Evolutionary conservation across 1,140 invertebrate species (phyloP).

Genomic region (Nylanderia fulva): DNA sequence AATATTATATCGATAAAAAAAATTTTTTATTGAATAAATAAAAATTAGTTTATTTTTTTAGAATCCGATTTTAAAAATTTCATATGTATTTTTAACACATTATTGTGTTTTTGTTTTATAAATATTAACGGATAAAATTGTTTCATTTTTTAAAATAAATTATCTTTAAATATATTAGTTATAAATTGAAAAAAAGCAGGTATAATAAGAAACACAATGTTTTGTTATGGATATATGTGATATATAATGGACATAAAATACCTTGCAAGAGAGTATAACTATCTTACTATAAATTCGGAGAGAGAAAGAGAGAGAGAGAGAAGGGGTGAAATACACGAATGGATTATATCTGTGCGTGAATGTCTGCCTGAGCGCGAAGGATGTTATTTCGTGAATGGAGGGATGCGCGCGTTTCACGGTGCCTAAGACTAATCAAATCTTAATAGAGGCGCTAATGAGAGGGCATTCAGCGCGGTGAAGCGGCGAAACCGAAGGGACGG

Average conservation of each 20-base stretch:
- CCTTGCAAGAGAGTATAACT: not conserved
- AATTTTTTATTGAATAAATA: not conserved
- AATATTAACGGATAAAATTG: not conserved
- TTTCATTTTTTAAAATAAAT: not conserved
- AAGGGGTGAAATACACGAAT: slow-evolving; percentile 21
- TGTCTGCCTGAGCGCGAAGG: slow-evolving; percentile 58
- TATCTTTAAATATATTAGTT: not conserved
- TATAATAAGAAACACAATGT: no score
- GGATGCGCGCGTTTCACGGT: slow-evolving; percentile 77
- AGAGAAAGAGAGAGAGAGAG: not conserved
- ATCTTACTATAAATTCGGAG: no score
- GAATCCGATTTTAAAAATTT: not conserved
- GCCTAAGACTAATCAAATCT: slow-evolving; percentile 82
- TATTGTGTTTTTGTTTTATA: not conserved
- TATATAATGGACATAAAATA: not conserved
- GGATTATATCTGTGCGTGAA: slow-evolving; percentile 31
- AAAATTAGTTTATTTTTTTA: not conserved
- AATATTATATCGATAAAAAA: not conserved
- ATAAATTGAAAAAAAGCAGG: not conserved
- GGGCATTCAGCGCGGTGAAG: slow-evolving; percentile 76
- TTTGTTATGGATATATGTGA: not conserved
- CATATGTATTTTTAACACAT: no score
- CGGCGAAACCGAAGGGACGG: slow-evolving; percentile 47
- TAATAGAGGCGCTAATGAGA: slow-evolving; percentile 84
- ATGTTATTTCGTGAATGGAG: slow-evolving; percentile 79